Base-by-base conservation (phyloP, 2,888 invertebrate species). In the Thyatira batis region DNA sequence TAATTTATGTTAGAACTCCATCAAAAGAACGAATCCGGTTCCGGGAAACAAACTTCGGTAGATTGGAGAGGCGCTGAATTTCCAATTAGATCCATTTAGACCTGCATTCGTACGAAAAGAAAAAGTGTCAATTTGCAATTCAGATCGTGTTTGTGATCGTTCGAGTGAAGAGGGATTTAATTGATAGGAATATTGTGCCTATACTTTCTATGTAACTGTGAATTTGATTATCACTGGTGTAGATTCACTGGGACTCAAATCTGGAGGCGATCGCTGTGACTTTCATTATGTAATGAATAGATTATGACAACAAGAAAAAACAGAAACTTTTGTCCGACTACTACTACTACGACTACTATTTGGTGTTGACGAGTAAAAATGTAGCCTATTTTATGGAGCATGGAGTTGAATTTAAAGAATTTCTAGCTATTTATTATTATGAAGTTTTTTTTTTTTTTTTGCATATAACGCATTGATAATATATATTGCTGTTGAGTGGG, bases 101-200 rank as follows among this genome's bases (percentile, higher is more conserved):
- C 68, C 71, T 69, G 76, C 75, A 76, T 70, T 66, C 63, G 66
- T 57, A 60, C 55, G 67, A 58, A 72, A 77, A 76, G 71, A 80
- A 82, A 82, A 83, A 80, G 69, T 71, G 71, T 66, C 69, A 73
- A 83, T 88, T 85, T 87, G 85, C 83, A 87, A 87, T 86, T 85
- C 84, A 80, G 71, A 85, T 85, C 72, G 69, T 75, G 75, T 82
- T 82, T 76, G 73, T 70, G 73, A 78, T 75, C 65, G 71, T 67
- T 69, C 69, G 65, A 52, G 57, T 82, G 82, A 82, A 87, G 76
- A 74, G 82, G 68, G 62, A 65, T 69, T 80, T 87, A 86, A 88
- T 87, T 88, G 87, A 84, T 80, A 78, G 75, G 83, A 80, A 80
- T 82, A 80, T 78, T 79, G 75, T 62, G 57, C 55, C 53, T 48